phyloP scores from a whole-genome alignment of 2,888 invertebrate genomes.

The Phyllotreta cruciferae region DNA sequence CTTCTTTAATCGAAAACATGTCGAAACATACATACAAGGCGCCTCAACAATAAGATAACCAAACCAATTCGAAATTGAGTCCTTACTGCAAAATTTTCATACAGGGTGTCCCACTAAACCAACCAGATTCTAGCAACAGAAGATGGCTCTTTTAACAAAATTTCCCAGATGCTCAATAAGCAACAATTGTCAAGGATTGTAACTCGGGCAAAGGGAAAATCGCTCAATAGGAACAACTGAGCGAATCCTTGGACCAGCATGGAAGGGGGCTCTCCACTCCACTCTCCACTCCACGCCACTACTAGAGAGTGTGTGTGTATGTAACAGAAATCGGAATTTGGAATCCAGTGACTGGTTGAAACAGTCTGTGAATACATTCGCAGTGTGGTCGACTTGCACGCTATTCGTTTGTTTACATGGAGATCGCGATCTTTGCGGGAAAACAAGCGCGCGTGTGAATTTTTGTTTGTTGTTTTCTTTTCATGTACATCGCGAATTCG shows the following conservation, averaged over 20 bases:
- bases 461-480: conserved; percentile 21
- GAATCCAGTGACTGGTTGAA: conserved; percentile 19
- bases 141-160: not conserved
- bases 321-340: conserved; percentile 25
- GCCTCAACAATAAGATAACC: too few species aligned
- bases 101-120: too few species aligned
- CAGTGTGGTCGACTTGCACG: conserved; percentile 29
- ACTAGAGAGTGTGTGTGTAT: conserved; percentile 17
- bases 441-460: conserved; percentile 32
- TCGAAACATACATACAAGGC: too few species aligned
- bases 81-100: too few species aligned
- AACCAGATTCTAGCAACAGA: too few species aligned
- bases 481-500: conserved; percentile 13
- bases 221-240: conserved; percentile 13
- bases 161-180: not conserved
- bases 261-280: conserved; percentile 14
- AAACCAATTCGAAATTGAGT: too few species aligned
- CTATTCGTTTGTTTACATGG: conserved; percentile 25
- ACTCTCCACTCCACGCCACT: conserved; percentile 20
- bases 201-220: conserved; percentile 8
- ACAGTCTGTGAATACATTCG: conserved; percentile 30
- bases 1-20: too few species aligned
- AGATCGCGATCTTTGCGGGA: conserved; percentile 28
- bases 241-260: conserved; percentile 20
- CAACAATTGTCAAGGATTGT: conserved; percentile 12